A percentile compares a stretch with the other conserved stretches of the same genome.
phyloP scores from a whole-genome alignment of 2,113 vertebrate species.

The Bambusicola thoracicus region DNA sequence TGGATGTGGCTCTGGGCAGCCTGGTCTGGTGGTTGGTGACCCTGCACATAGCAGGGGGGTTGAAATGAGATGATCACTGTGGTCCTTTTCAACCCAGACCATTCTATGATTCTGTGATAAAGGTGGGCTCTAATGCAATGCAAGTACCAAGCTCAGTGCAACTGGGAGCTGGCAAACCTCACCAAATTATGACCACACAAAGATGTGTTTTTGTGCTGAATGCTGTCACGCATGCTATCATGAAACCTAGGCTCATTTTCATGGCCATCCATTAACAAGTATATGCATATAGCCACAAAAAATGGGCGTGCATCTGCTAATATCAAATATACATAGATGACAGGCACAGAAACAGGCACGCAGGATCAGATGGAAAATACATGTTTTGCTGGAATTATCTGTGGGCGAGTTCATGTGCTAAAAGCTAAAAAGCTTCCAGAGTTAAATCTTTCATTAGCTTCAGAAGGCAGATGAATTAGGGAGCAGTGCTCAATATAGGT shows the following conservation, averaged over 20 bases:
- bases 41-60: too few relatives aligned
- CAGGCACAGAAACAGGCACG: not conserved
- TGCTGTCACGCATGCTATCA: fast-evolving
- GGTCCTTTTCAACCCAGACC: too few relatives aligned
- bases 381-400: conserved; percentile 46
- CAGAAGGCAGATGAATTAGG: conserved; percentile 28
- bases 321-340: not conserved
- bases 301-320: not conserved
- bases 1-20: too few relatives aligned
- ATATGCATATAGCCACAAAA: not conserved
- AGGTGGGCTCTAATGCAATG: not conserved
- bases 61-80: too few relatives aligned
- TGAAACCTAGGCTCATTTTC: not conserved
- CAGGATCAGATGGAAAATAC: conserved; percentile 8
- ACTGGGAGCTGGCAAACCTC: not conserved
- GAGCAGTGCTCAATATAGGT: conserved; percentile 53
- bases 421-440: conserved; percentile 60
- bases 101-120: too few relatives aligned
- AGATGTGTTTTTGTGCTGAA: not conserved
- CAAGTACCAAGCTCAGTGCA: not conserved
- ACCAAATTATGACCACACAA: not conserved
- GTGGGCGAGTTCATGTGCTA: conserved; percentile 39
- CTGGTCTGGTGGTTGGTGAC: too few relatives aligned
- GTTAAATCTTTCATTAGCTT: conserved; percentile 75
- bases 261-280: too few relatives aligned